Base-by-base conservation (phyloP, 64 coral and sea anemone genomes). In the Cladopsammia gracilis region DNA sequence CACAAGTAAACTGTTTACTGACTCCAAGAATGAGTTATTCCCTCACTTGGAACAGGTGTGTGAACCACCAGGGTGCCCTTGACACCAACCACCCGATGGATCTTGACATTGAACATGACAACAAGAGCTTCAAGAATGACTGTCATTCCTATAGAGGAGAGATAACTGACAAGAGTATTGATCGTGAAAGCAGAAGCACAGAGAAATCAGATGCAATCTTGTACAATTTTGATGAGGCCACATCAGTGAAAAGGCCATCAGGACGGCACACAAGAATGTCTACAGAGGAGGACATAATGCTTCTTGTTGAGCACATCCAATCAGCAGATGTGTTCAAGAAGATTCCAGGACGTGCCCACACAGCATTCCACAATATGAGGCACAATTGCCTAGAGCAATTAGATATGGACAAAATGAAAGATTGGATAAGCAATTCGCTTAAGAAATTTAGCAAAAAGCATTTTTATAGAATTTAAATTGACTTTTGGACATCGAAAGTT, bases 81-180 rank as follows among this genome's bases (percentile, higher is more conserved):
- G 86, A 94, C 59, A 90, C 87, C 4, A 95, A 90, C 62, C 53
- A 70, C 34, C 79, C 87, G 43, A 86, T 95, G 93, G 80, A 95
- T 24, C 20, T 94, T 1, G 85, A 88, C 24, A 7, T 94, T 10
- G 92, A 94, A 42, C 92, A 94, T 75, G 92, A 94, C n/a, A 88
- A 90, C 49, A 90, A 90, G 88, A 43, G 15, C 46, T 90, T 90
- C 24, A 90, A 90, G 34, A 80, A 80, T 67, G 75, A 90, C 62
- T 50, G 26, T 64, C 88, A 90, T 49, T 71, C 52, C 48, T 85
- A 62, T 49, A 50, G 79, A 48, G 79, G 79, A 0, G 90, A 92
- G 15, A 83, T 85, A 62, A 92, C 79, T 25, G 90, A 92, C 62
- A 92, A 85, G 57, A 92, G 64, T 9, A 48, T 92, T 13, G 59